These are phyloP conservation scores for Sapayoa aenigma DNA, from an alignment of 2,113 vertebrate species.

Conservation along the genomic window DNA sequence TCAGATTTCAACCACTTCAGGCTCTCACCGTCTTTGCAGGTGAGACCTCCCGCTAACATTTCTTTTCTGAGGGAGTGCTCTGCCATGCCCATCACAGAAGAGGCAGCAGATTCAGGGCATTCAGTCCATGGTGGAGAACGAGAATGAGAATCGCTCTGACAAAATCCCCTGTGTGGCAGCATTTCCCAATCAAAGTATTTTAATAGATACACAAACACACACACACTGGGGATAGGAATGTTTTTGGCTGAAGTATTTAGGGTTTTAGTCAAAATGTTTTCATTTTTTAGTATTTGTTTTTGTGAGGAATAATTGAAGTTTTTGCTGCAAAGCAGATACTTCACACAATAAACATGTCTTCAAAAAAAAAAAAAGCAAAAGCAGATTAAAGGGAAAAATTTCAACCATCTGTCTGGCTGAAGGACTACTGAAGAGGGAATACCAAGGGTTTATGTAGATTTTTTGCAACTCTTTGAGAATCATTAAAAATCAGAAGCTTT, in stretches of 20 bases:
- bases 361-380: background rate
- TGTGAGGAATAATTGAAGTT: constrained; percentile 60
- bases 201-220: constrained; percentile 2
- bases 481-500: constrained; percentile 19
- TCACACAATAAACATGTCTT: constrained; percentile 64
- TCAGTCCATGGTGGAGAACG: background rate
- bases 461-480: constrained; percentile 1
- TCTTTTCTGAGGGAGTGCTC: background rate
- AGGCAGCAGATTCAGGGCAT: background rate
- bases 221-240: background rate
- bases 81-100: background rate
- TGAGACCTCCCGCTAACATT: background rate
- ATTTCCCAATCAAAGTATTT: constrained; percentile 51
- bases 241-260: constrained; percentile 46
- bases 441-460: constrained; percentile 4
- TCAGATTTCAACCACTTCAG: background rate
- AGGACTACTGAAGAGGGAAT: constrained; percentile 46
- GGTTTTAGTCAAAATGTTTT: constrained; percentile 66
- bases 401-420: constrained; percentile 61
- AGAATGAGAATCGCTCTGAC: background rate
- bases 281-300: constrained; percentile 63
- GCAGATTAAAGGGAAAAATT: constrained; percentile 38
- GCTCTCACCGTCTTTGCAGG: background rate
- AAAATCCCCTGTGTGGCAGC: constrained; percentile 55
- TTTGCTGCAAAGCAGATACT: constrained; percentile 61